phyloP scores from a whole-genome alignment of 2,797 vertebrate genomes.

The Dendrocincla fuliginosa region DNA sequence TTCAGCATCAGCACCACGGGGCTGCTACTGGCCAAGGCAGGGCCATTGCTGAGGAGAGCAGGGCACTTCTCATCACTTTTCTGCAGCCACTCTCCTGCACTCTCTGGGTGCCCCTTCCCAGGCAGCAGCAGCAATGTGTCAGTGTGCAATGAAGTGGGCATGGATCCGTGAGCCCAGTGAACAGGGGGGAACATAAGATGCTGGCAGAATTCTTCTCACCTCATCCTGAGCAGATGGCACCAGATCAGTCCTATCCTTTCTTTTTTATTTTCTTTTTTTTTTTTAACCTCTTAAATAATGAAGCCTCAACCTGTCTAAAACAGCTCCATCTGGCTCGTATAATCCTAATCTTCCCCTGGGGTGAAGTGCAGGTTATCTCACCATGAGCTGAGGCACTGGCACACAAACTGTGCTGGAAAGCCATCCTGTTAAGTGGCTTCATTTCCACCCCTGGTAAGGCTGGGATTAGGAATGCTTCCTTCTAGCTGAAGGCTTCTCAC shows the following conservation, averaged over 20 bases:
- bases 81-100: not conserved
- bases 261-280: not conserved
- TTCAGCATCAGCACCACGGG: not conserved
- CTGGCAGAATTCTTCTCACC: constrained; percentile 13
- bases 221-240: constrained; percentile 50
- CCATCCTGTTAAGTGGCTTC: not conserved
- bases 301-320: not conserved
- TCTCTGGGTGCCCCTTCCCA: not conserved
- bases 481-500: not conserved
- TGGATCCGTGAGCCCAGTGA: not conserved
- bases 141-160: not conserved
- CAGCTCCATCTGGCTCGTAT: not conserved
- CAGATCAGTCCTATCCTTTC: not conserved
- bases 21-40: not conserved
- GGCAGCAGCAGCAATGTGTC: not conserved
- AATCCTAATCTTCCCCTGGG: not conserved
- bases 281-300: constrained; percentile 14
- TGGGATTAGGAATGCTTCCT: not conserved
- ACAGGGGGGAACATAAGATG: not conserved
- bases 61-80: not conserved
- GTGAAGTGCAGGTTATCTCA: not conserved
- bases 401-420: not conserved
- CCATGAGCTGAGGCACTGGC: not conserved
- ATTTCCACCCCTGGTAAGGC: not conserved
- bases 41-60: not conserved